Evolutionary conservation across 2,888 invertebrate genomes (phyloP), one percentile per base, ranked within the genome.

Genomic region (Rotaria sp.): DNA sequence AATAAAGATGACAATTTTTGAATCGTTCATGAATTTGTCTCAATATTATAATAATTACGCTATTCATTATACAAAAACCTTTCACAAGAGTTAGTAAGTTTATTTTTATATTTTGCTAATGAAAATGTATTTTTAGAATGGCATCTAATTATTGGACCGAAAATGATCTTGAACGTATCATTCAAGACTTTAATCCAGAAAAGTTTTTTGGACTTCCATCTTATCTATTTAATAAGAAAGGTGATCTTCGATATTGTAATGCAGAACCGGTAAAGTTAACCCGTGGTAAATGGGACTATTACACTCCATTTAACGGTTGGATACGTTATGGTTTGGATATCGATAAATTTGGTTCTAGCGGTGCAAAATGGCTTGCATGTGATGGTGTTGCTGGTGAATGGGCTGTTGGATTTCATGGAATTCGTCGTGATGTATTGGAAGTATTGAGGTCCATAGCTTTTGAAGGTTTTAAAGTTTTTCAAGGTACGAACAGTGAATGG

Each of bases 391-490:
- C 45, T 24, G 75, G 75, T 13, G 45, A 75, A 45, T 45, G 75
- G 75, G 75, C 45, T 24, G 38, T 74, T 67, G 67, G 67, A 2
- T 67, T 67, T 35, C 67, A 67, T 75, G 75, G 75, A 26, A 41
- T 75, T 75, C 75, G 26, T 11, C 75, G 45, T 74, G 75, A 75
- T 45, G 38, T 75, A 26, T 45, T 75, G n/a, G 75, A 75, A 75
- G 45, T 45, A 45, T 41, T 75, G n/a, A 75, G 26, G 26, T 24
- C 21, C 4, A 75, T 75, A 75, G 75, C 75, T 7, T 24, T 45
- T 10, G 75, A 45, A 5, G 75, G 38, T 26, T 75, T 75, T 4
- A 75, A 75, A 38, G 18, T 67, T 35, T 67, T n/a, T 21, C 38
- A 75, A 38, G 75, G 38, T 5, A 75, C 2, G 2, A 24, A 38